A percentile compares a stretch with the other conserved stretches of the same genome.
These are phyloP conservation scores for Drosophila trapezifrons DNA, from an alignment of 1,140 invertebrate species.

Conservation along the genomic window DNA sequence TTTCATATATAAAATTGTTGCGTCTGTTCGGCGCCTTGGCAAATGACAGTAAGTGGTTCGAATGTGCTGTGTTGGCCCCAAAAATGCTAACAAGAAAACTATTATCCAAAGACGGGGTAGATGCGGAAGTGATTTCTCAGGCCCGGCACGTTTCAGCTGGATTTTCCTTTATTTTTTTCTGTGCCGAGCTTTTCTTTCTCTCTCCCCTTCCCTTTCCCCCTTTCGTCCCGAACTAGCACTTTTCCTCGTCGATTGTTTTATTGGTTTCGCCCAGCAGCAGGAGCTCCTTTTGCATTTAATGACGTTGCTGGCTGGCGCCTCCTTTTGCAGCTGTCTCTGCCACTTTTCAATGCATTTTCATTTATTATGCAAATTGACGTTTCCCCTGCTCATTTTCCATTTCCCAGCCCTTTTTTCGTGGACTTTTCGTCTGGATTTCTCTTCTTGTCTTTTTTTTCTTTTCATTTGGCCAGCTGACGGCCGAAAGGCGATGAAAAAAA, in stretches of 20 bases:
- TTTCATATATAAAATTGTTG: slow-evolving; percentile 37
- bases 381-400: slow-evolving; percentile 45
- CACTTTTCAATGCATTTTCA: slow-evolving; percentile 83
- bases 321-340: slow-evolving; percentile 62
- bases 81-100: slow-evolving; percentile 48
- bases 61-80: slow-evolving; percentile 44
- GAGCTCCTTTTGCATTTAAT: slow-evolving; percentile 42
- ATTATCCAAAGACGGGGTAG: slow-evolving; percentile 29
- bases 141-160: slow-evolving; percentile 20
- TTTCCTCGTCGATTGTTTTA: slow-evolving; percentile 54
- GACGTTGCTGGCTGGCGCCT: slow-evolving; percentile 43
- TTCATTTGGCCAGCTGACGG: slow-evolving; percentile 32
- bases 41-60: slow-evolving; percentile 58
- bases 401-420: slow-evolving; percentile 13
- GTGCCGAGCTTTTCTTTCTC: neutral
- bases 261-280: slow-evolving; percentile 24
- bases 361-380: slow-evolving; percentile 82
- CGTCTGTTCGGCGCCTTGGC: slow-evolving; percentile 46
- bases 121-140: slow-evolving; percentile 53
- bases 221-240: slow-evolving; percentile 1
- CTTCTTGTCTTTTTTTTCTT: no score
- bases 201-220: neutral
- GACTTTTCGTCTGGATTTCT: slow-evolving; percentile 7
- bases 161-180: neutral
- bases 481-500: slow-evolving; percentile 45